Conservation (phyloP, 2,113 vertebrate genomes). For the Mandrillus leucophaeus region DNA sequence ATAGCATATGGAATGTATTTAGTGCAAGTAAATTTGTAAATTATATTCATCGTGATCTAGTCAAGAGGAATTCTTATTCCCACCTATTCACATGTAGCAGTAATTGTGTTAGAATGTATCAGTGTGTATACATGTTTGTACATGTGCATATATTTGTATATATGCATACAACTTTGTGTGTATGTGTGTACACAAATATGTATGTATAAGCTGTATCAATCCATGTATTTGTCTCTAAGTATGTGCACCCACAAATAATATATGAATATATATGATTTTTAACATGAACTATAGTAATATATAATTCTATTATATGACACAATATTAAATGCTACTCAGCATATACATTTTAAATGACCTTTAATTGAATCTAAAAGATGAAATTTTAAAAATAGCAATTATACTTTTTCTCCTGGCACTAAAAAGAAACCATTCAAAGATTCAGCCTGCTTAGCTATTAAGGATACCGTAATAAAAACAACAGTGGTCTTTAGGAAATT, state of each 20-base stretch:
- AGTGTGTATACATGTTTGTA: accelerated
- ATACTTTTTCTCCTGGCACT: background rate
- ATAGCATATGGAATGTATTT: background rate
- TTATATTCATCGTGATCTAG: background rate
- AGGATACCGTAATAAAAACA: background rate
- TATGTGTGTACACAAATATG: background rate
- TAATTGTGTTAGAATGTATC: background rate
- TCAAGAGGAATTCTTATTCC: background rate
- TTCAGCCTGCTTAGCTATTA: background rate
- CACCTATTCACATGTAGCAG: background rate
- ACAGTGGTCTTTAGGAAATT: background rate
- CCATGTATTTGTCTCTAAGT: background rate
- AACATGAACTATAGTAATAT: background rate
- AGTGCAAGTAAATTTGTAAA: too few relatives aligned
- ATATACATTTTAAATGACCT: background rate
- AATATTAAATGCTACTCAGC: background rate
- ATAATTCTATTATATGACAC: background rate
- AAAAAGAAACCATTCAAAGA: background rate
- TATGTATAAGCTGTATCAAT: background rate
- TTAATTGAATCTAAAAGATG: background rate
- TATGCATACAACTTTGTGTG: background rate
- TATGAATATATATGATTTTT: background rate
- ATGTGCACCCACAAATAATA: background rate
- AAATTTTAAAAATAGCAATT: background rate
- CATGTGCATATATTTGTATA: background rate